Evolutionary conservation across 2,888 invertebrate genomes (phyloP).

Genomic region (Sinotaia quadrata): DNA sequence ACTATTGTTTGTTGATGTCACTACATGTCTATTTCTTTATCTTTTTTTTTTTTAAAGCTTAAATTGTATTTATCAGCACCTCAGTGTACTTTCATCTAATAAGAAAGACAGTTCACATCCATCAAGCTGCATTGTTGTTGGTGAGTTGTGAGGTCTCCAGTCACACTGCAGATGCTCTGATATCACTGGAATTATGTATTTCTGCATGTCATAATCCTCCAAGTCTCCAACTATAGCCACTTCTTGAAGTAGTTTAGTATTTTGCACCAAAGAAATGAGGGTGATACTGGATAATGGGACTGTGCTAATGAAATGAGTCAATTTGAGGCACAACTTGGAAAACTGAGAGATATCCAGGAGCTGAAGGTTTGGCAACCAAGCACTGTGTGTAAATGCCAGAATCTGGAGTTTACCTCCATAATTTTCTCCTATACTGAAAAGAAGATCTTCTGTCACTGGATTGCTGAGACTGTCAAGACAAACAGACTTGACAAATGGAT

Average conservation of each 20-base stretch:
- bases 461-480: constrained; percentile 22
- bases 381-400: constrained; percentile 15
- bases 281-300: background rate
- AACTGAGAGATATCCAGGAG: constrained; percentile 14
- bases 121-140: constrained; percentile 9
- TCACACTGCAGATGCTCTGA: constrained; percentile 7
- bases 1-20: too few species aligned
- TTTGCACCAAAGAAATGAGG: constrained; percentile 12
- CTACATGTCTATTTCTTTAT: too few species aligned
- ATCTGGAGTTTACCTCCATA: constrained; percentile 14
- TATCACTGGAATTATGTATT: background rate
- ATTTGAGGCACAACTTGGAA: background rate
- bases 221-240: constrained; percentile 9
- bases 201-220: background rate
- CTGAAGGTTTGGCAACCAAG: constrained; percentile 8
- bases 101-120: constrained; percentile 18
- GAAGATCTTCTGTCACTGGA: constrained; percentile 14
- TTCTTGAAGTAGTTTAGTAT: constrained; percentile 6
- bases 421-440: constrained; percentile 5
- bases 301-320: constrained; percentile 24
- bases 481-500: constrained; percentile 22
- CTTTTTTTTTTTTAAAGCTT: too few species aligned
- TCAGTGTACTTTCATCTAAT: constrained; percentile 14
- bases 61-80: background rate
- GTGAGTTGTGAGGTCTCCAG: constrained; percentile 17